A percentile compares a stretch with the other conserved stretches of the same genome.
Conservation (phyloP, 2,888 invertebrate genomes). For the Dyspetes luteomarginatus region DNA sequence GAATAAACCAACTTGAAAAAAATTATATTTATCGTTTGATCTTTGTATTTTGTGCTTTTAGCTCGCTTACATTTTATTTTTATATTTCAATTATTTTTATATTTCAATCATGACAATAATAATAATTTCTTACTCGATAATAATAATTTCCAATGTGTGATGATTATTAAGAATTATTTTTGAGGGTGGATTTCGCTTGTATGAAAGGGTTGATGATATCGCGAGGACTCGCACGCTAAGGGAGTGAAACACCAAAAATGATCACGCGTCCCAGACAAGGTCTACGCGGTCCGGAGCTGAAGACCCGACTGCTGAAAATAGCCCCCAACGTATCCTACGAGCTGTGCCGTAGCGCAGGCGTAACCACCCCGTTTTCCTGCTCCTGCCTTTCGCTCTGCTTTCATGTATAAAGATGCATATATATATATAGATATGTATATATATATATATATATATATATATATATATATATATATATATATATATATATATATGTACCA, state of each 20-base stretch:
- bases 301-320: constrained; percentile 81
- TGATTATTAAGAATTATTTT: neutral
- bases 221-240: constrained; percentile 27
- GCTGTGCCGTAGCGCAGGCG: constrained; percentile 66
- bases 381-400: constrained; percentile 37
- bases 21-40: neutral
- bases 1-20: neutral
- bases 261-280: constrained; percentile 64
- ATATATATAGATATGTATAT: neutral
- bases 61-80: neutral
- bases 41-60: neutral
- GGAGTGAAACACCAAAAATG: constrained; percentile 28
- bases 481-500: neutral
- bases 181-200: neutral
- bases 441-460: neutral
- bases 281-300: constrained; percentile 81
- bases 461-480: neutral
- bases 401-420: constrained; percentile 8
- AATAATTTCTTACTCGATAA: neutral
- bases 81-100: neutral
- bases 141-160: neutral
- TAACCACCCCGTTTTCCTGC: constrained; percentile 51
- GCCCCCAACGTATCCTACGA: constrained; percentile 59
- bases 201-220: constrained; percentile 1
- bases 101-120: neutral